Base-by-base conservation (phyloP, 1,140 invertebrate species). In the Melipona quadrifasciata region DNA sequence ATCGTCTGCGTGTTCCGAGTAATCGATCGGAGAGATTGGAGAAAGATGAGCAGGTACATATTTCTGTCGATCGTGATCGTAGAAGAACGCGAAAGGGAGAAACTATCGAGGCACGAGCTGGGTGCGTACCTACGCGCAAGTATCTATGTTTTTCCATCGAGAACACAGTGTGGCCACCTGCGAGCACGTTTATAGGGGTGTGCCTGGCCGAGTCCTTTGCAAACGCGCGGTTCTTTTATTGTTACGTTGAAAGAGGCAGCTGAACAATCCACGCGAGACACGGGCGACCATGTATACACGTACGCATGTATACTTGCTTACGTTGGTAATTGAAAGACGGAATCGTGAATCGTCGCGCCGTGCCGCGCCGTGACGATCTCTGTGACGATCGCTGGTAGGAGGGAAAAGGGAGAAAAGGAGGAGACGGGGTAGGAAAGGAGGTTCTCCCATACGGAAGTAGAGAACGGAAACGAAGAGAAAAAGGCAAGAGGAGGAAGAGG, bases 391-490 rank as follows among this genome's bases (percentile, higher is more conserved):
- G 12, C 0, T 89, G 92, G 92, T 93, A 93, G 92, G 87, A 91
- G 75, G 79, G 70, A 89, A 90, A 90, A 90, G 87, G 11, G 6
- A 31, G 10, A 65, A 31, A 12, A 31, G 11, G n/a, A 31, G n/a
- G 1, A n/a, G 16, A 11, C 0, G 24, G 19, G 6, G 5, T 0
- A 93, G 92, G 90, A 91, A 85, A 74, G 73, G 90, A 89, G 90
- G 92, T 91, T 93, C 93, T 94, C 91, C 90, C 90, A 93, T 82
- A 74, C 83, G 84, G 78, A 17, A 87, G 70, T 79, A 68, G 80
- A 90, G 80, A 91, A 86, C 92, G 93, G 93, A 93, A 93, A 90
- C 87, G 5, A 39, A 39, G 39, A 39, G 39, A 39, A 39, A 39
- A 39, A 39, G 39, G 39, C 0, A n/a, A n/a, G n/a, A n/a, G n/a